These are phyloP conservation scores for Ahaetulla prasina DNA, from an alignment of 2,113 vertebrate species.

Conservation along the genomic window DNA sequence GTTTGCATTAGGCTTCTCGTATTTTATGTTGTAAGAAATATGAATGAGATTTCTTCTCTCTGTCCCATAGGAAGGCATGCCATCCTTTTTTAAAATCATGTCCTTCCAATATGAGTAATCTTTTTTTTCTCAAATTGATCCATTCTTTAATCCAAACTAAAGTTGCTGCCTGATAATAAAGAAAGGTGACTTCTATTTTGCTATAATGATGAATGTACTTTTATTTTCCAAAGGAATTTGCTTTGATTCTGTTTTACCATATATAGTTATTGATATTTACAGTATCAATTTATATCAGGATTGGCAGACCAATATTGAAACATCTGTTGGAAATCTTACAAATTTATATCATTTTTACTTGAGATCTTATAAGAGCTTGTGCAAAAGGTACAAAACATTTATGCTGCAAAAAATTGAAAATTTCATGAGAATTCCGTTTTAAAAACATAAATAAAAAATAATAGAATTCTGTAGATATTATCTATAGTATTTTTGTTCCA, in stretches of 20 bases:
- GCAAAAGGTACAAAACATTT: not conserved
- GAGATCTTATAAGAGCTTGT: not conserved
- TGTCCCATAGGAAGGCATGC: too few species aligned
- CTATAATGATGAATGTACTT: not conserved
- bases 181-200: not conserved
- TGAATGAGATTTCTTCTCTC: too few species aligned
- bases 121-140: too few species aligned
- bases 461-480: not conserved
- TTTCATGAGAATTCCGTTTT: not conserved
- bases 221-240: not conserved
- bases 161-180: too few species aligned
- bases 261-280: not conserved
- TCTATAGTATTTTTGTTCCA: not conserved
- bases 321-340: not conserved
- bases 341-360: not conserved
- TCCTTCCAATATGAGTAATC: too few species aligned
- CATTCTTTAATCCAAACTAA: too few species aligned
- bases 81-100: too few species aligned
- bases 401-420: not conserved
- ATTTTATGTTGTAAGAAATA: too few species aligned
- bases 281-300: slow-evolving; percentile 21
- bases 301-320: not conserved
- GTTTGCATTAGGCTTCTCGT: too few species aligned
- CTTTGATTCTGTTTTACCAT: not conserved
- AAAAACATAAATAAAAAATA: not conserved